A percentile compares a stretch with the other conserved stretches of the same genome.
Evolutionary conservation across 1,140 invertebrate species (phyloP).

Genomic region (Musca domestica): DNA sequence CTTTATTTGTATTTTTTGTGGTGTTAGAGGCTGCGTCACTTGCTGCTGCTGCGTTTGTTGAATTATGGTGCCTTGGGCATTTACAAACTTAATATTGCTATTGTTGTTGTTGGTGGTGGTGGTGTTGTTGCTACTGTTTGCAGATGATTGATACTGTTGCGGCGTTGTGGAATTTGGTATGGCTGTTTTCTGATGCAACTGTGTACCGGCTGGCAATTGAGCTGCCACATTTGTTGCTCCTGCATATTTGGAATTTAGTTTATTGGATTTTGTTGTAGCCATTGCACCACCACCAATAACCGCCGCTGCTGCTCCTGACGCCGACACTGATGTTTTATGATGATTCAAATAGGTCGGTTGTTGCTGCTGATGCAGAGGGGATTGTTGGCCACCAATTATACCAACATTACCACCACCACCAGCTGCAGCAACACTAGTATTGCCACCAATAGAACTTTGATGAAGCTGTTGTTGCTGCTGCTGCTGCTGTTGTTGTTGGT

Average conservation of each 20-base stretch:
- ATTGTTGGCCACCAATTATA: too few species aligned
- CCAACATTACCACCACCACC: too few species aligned
- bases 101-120: constrained; percentile 29
- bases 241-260: constrained; percentile 23
- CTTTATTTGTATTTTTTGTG: constrained; percentile 27
- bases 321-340: not conserved
- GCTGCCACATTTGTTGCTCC: constrained; percentile 26
- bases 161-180: constrained; percentile 23
- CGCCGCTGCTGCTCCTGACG: not conserved
- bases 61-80: constrained; percentile 47
- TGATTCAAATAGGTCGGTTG: constrained; percentile 1
- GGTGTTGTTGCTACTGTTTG: constrained; percentile 27
- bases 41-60: constrained; percentile 44
- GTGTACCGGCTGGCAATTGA: constrained; percentile 45
- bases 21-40: constrained; percentile 8
- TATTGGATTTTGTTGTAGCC: constrained; percentile 19
- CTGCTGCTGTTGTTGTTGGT: constrained; percentile 31
- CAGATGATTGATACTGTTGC: constrained; percentile 18
- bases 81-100: constrained; percentile 47
- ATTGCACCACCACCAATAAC: constrained; percentile 12
- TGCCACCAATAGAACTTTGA: too few species aligned
- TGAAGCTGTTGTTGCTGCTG: constrained; percentile 13
- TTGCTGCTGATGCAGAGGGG: not conserved
- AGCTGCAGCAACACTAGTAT: too few species aligned
- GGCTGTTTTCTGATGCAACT: constrained; percentile 41